Conservation (phyloP, 2,797 vertebrate species). For the Avahi laniger region DNA sequence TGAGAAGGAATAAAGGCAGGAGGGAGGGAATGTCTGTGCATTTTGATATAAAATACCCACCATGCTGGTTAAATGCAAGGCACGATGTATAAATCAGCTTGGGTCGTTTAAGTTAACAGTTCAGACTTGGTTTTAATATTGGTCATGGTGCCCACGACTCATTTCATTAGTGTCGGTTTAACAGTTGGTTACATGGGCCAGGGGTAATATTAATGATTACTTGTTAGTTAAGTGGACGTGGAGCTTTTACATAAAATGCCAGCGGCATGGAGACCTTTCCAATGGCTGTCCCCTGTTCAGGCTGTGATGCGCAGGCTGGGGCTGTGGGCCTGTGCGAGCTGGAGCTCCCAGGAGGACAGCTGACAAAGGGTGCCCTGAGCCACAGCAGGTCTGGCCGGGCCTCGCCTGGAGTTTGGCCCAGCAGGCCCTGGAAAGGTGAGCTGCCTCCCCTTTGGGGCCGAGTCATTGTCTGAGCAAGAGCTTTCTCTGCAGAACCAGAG, state of each 20-base stretch:
- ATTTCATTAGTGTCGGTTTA: slow-evolving; percentile 60
- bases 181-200: slow-evolving; percentile 66
- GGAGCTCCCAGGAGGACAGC: neutral
- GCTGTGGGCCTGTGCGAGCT: neutral
- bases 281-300: accelerated
- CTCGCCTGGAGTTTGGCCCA: neutral
- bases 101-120: neutral
- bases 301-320: neutral
- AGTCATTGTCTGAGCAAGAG: slow-evolving; percentile 46
- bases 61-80: slow-evolving; percentile 58
- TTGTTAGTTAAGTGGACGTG: slow-evolving; percentile 34
- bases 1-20: neutral
- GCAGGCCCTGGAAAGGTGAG: slow-evolving; percentile 1
- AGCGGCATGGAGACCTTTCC: neutral
- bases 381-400: neutral
- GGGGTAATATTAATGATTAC: slow-evolving; percentile 75
- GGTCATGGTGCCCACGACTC: neutral
- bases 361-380: neutral
- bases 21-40: neutral
- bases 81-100: neutral
- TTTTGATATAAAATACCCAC: slow-evolving; percentile 29
- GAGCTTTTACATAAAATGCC: neutral
- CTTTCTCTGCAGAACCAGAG: neutral
- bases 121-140: slow-evolving; percentile 10
- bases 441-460: neutral